Base-by-base conservation (phyloP, 2,797 vertebrate genomes). In the Sebastes melanostomus region DNA sequence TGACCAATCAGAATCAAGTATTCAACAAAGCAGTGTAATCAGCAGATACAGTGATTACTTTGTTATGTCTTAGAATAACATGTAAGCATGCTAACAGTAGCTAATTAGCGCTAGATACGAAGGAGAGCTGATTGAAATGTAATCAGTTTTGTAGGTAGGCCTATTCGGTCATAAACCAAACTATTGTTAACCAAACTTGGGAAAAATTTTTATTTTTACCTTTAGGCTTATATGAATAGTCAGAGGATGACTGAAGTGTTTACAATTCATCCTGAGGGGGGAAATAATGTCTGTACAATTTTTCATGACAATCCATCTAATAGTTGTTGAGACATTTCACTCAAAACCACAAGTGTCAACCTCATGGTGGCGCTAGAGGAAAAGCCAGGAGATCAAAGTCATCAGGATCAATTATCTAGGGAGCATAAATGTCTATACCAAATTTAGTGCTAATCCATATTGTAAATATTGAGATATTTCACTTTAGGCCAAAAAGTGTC, bases 11-110 rank as follows among this genome's bases (percentile, higher is more conserved):
- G 38, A 42, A 42, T 42, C 2, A 0, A 42, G 38, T 42, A 14
- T 42, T 0, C 38, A 42, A 42, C 38, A 42, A 42, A 42, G 0
- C 2, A 0, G 38, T 42, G 38, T 42, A 38, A 38, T 38, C 0
- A 59, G 25, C 56, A 30, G 27, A 16, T 60, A 60, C 9, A 29
- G 0, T 20, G 27, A 30, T 60, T 18, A 1, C 7, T 25, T 0
- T 59, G 25, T 16, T 18, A 0, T 9, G 14, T 29, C 25, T 18
- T 29, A 59, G 56, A 0, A 0, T 59, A 60, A 29, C 27, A 30
- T 59, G 6, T 60, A 60, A 20, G 58, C 16, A 60, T 20, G 8
- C 25, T 59, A 22, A 63, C 8, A 62, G 20, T 34, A 25, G 63
- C 24, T 66, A 12, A 46, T 46, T 46, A 27, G 38, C 24, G 3